Conservation (phyloP, 2,888 invertebrate genomes). For the Tupiocoris notatus region DNA sequence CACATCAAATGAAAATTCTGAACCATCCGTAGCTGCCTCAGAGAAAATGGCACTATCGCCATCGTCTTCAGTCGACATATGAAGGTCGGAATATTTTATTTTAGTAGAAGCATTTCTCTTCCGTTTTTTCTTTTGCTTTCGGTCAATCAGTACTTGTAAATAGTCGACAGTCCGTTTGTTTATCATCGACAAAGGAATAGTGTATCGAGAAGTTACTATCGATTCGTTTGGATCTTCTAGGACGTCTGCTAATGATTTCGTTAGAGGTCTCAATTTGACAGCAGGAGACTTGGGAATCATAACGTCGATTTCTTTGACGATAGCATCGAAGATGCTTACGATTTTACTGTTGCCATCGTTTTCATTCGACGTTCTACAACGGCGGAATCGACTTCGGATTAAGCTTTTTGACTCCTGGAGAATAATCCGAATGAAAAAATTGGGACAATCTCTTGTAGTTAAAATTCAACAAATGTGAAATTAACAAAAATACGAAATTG, state of each 20-base stretch:
- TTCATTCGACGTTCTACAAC: not conserved
- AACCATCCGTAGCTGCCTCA: too few species aligned
- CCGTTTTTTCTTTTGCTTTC: too few species aligned
- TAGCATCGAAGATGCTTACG: slow-evolving; percentile 9
- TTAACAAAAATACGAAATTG: too few species aligned
- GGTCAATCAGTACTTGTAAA: slow-evolving; percentile 9
- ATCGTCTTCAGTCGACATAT: too few species aligned
- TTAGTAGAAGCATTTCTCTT: too few species aligned
- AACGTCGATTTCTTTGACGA: slow-evolving; percentile 6
- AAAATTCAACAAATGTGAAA: too few species aligned
- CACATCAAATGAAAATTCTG: too few species aligned
- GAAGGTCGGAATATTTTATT: too few species aligned
- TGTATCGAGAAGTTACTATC: not conserved
- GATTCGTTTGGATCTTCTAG: slow-evolving; percentile 23
- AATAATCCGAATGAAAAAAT: too few species aligned
- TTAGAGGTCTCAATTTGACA: not conserved
- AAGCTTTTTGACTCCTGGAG: not conserved
- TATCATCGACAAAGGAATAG: slow-evolving; percentile 18
- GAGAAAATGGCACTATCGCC: too few species aligned
- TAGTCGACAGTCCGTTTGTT: slow-evolving; percentile 1
- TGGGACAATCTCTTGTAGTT: too few species aligned
- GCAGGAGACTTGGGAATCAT: not conserved
- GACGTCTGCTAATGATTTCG: slow-evolving; percentile 1
- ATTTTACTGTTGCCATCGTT: not conserved
- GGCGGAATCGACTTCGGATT: not conserved